Percentiles rank a stretch among this genome's conserved stretches.
Evolutionary conservation across 2,113 vertebrate species (phyloP).

Genomic region (Platysternon megacephalum): DNA sequence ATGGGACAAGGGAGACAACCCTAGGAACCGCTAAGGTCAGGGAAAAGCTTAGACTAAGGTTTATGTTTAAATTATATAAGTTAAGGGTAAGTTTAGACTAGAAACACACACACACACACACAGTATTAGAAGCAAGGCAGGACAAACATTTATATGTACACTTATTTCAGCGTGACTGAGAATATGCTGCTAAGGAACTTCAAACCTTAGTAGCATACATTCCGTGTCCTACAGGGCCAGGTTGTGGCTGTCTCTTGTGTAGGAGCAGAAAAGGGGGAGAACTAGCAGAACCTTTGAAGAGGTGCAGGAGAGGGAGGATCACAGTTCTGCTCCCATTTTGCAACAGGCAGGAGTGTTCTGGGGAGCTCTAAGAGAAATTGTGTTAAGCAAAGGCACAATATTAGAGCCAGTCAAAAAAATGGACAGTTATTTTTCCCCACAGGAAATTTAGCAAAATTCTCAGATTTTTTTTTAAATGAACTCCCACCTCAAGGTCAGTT

Average conservation of each 20-base stretch:
- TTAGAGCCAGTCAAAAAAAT: background rate
- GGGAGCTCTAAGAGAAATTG: background rate
- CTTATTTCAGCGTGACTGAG: background rate
- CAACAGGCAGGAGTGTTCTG: background rate
- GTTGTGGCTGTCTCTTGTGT: background rate
- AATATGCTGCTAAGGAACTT: background rate
- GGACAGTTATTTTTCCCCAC: background rate
- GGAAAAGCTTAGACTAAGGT: background rate
- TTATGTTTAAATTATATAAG: background rate
- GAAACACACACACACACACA: too few relatives aligned
- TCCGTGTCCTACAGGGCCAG: background rate
- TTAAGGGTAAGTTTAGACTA: fast-evolving
- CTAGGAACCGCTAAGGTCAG: background rate
- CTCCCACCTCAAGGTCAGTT: too few relatives aligned
- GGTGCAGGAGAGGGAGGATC: background rate
- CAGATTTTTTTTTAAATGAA: background rate
- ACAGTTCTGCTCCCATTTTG: background rate
- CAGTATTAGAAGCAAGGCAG: background rate
- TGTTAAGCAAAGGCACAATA: background rate
- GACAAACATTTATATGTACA: background rate
- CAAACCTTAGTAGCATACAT: background rate
- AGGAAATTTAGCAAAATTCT: constrained; percentile 6
- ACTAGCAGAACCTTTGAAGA: background rate
- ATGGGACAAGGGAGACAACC: background rate
- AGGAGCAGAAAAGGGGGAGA: background rate